These are phyloP conservation scores for Sebastes itinus DNA, from an alignment of 2,797 vertebrate species.

Conservation along the genomic window DNA sequence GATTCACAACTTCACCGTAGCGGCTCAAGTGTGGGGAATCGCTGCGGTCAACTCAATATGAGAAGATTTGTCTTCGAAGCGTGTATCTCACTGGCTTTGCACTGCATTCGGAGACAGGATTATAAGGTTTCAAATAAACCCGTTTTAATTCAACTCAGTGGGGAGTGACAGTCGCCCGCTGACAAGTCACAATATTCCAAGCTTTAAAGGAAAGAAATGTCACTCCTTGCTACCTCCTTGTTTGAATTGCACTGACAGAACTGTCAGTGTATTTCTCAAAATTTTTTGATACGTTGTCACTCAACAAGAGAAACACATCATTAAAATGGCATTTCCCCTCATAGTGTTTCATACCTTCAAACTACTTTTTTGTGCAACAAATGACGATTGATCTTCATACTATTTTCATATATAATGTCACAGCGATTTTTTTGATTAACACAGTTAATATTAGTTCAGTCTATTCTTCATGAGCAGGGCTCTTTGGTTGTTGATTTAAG, in stretches of 20 bases:
- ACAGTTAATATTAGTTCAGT: neutral
- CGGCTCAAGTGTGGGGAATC: neutral
- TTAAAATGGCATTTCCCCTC: neutral
- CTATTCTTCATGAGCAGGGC: neutral
- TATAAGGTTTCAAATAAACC: conserved; percentile 26
- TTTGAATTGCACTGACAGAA: conserved; percentile 22
- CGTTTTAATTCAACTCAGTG: conserved; percentile 35
- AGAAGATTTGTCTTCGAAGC: neutral
- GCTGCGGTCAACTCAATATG: neutral
- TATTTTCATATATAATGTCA: neutral
- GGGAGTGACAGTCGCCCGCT: conserved; percentile 25
- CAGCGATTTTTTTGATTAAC: neutral
- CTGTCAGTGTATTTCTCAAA: neutral
- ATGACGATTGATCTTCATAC: neutral
- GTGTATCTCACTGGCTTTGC: neutral
- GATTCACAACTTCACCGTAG: neutral
- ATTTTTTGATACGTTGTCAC: neutral
- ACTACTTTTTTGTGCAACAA: neutral
- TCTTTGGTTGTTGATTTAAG: neutral
- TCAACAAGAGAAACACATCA: neutral
- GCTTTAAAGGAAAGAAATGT: conserved; percentile 12
- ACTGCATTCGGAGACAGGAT: conserved; percentile 7
- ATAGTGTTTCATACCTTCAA: neutral
- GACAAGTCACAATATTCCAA: conserved; percentile 37
- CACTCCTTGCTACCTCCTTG: conserved; percentile 5